These are phyloP conservation scores for Dryocosmus kuriphilus DNA, from an alignment of 2,888 invertebrate genomes.

Conservation along the genomic window DNA sequence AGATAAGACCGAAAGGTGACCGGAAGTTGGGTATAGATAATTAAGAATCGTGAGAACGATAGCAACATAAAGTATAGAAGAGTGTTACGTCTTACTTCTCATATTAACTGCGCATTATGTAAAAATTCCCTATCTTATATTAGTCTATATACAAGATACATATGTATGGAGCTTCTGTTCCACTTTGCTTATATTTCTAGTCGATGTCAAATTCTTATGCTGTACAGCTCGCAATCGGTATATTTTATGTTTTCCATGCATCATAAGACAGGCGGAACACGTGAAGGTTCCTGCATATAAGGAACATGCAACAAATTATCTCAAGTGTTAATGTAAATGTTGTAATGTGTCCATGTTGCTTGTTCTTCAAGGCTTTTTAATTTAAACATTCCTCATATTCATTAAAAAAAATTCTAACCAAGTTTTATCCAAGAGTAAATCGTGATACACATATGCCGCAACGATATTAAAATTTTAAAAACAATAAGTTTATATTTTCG, in stretches of 20 bases:
- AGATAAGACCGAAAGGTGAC: constrained; percentile 58
- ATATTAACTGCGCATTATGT: constrained; percentile 58
- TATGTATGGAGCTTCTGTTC: constrained; percentile 33
- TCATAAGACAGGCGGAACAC: constrained; percentile 36
- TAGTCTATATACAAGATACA: constrained; percentile 35
- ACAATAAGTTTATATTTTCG: too few species aligned
- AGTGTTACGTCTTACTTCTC: constrained; percentile 55
- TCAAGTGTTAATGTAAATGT: constrained; percentile 33
- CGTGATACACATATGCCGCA: too few species aligned
- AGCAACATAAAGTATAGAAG: constrained; percentile 47
- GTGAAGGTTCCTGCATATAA: constrained; percentile 18
- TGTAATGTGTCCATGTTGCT: constrained; percentile 11
- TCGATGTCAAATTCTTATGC: constrained; percentile 34
- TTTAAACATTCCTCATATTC: neutral
- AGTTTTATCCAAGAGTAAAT: neutral
- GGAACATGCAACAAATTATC: constrained; percentile 24
- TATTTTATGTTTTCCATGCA: constrained; percentile 39
- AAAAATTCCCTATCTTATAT: constrained; percentile 55
- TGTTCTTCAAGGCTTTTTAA: neutral
- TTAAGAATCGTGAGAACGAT: constrained; percentile 59
- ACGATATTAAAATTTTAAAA: too few species aligned
- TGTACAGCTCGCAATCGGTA: constrained; percentile 25
- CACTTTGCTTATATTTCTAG: constrained; percentile 27
- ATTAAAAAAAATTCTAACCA: neutral
- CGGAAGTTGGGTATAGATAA: constrained; percentile 58